phyloP scores from a whole-genome alignment of 1,140 invertebrate species.

The Sitodiplosis mosellana region DNA sequence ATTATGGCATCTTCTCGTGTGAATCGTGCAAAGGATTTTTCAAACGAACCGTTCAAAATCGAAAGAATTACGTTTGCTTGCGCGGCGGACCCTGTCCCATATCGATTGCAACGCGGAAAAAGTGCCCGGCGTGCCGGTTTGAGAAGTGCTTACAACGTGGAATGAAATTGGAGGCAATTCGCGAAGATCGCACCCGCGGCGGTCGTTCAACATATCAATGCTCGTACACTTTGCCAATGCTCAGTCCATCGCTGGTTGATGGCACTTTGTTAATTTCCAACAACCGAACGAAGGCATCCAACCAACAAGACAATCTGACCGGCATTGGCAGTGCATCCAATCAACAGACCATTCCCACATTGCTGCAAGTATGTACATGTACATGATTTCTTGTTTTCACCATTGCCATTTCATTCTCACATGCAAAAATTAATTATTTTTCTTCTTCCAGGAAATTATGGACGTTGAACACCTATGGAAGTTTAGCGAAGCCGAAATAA shows the following conservation, averaged over 20 bases:
- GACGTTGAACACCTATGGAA: conserved; percentile 78
- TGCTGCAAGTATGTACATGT: conserved; percentile 33
- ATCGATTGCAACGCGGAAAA: conserved; percentile 81
- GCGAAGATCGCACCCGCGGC: conserved; percentile 84
- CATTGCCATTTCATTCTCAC: neutral
- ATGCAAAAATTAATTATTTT: neutral
- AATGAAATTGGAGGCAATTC: conserved; percentile 93
- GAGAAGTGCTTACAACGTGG: conserved; percentile 89
- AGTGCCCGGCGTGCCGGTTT: conserved; percentile 93
- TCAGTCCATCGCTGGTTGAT: conserved; percentile 15
- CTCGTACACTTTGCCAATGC: conserved; percentile 63
- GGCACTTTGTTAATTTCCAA: neutral
- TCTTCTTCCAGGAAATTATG: conserved; percentile 56
- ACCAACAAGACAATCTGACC: neutral
- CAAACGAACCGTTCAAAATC: conserved; percentile 93
- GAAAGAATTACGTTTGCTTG: conserved; percentile 90
- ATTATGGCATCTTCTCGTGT: conserved; percentile 93
- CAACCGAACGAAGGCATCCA: neutral
- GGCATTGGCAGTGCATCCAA: neutral
- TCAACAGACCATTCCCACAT: conserved; percentile 25
- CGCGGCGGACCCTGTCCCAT: conserved; percentile 79
- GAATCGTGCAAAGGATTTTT: conserved; percentile 98
- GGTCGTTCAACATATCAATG: conserved; percentile 91
- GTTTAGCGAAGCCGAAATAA: conserved; percentile 47
- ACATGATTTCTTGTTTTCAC: conserved; percentile 1